A percentile compares a stretch with the other conserved stretches of the same genome.
Conservation (phyloP, 2,113 vertebrate genomes). For the Heteronetta atricapilla region DNA sequence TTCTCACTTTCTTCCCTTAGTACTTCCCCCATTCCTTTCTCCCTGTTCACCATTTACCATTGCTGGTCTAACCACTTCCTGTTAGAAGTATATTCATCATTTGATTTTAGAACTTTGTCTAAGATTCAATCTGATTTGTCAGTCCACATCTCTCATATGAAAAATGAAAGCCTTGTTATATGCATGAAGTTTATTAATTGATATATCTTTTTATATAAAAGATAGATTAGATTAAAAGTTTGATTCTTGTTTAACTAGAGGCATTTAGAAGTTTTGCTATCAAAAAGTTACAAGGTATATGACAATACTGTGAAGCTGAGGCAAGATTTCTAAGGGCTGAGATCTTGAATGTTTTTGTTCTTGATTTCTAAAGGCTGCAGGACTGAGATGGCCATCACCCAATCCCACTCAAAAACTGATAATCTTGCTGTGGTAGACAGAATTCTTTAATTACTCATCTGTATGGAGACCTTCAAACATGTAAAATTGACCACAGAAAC, state of each 20-base stretch:
- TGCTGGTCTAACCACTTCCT: not conserved
- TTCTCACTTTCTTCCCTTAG: not conserved
- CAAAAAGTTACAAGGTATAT: not conserved
- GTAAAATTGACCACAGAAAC: not conserved
- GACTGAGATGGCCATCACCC: not conserved
- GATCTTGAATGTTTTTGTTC: not conserved
- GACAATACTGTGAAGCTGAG: not conserved
- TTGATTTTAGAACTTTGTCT: not conserved
- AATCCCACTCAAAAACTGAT: not conserved
- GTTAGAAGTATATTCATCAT: not conserved
- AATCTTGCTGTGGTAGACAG: not conserved
- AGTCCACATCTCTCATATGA: not conserved
- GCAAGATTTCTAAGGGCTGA: not conserved
- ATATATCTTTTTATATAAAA: not conserved
- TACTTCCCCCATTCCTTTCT: not conserved
- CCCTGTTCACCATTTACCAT: not conserved
- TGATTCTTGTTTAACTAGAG: not conserved
- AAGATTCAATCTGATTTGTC: not conserved
- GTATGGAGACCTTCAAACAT: not conserved
- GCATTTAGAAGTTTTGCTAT: not conserved
- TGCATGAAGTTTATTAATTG: not conserved
- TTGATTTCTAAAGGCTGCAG: not conserved
- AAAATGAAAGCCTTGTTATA: not conserved
- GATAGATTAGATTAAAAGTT: not conserved
- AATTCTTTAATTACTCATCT: slow-evolving; percentile 5